These are phyloP conservation scores for Drosophila leonis DNA, from an alignment of 2,888 invertebrate genomes.

Conservation along the genomic window DNA sequence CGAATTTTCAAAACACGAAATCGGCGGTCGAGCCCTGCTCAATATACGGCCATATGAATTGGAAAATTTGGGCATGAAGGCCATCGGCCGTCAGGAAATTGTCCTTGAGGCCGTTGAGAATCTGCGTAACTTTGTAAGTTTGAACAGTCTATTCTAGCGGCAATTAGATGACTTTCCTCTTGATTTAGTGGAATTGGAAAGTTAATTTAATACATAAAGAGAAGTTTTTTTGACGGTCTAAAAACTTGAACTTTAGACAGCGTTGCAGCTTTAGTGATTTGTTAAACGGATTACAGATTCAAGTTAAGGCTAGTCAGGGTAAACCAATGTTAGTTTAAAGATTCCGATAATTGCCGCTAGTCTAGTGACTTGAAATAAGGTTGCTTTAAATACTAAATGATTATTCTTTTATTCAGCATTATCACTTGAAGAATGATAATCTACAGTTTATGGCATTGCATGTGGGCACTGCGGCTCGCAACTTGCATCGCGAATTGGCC, in stretches of 20 bases:
- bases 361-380: neutral
- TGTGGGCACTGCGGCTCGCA: constrained; percentile 93
- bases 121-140: constrained; percentile 93
- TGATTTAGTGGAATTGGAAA: neutral
- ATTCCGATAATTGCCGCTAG: neutral
- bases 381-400: neutral
- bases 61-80: constrained; percentile 93
- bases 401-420: constrained; percentile 89
- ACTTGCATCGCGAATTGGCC: constrained; percentile 90
- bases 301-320: too few species aligned
- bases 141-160: neutral
- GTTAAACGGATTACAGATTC: too few species aligned
- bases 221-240: too few species aligned
- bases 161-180: neutral
- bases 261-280: neutral
- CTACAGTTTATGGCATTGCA: constrained; percentile 94
- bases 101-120: constrained; percentile 96
- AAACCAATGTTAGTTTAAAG: neutral
- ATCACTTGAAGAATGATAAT: constrained; percentile 96
- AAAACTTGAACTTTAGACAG: too few species aligned
- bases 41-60: constrained; percentile 95
- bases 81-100: constrained; percentile 97
- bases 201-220: neutral
- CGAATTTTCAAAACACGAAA: constrained; percentile 91
- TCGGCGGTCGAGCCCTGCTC: constrained; percentile 92